Evolutionary conservation across 2,797 vertebrate species (phyloP), one percentile per base, ranked within the genome.

Genomic region (Alectoris magna): DNA sequence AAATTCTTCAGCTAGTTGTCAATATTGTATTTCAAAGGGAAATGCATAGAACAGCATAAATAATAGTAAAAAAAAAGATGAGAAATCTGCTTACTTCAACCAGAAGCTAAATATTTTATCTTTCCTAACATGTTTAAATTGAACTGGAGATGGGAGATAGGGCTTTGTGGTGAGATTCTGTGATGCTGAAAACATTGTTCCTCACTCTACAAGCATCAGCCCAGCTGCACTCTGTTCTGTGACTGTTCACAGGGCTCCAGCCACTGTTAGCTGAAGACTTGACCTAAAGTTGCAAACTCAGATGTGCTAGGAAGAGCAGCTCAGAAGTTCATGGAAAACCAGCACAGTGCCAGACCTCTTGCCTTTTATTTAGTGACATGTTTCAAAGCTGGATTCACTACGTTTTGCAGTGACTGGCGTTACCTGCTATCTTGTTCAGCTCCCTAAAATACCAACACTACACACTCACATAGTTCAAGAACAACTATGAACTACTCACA

Each of bases 1-100:
- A 81, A 88, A 59, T 56, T 44, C n/a, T 36, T 59, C 70, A 38
- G n/a, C 34, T 55, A 63, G 46, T 19, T 51, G 91, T 84, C 83
- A 78, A 87, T 78, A 51, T 7, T 59, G 55, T 24, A 58, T 76
- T 88, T 90, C 53, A 79, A 91, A 71, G 18, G 36, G 66, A 69
- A 88, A 82, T 4, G 2, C 41, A 71, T 23, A 26, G 78, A 84
- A 39, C 56, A 36, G 53, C 31, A 56, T 22, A 72, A 43, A 43
- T 72, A 56, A 58, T 14, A 15, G 24, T 3, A 29, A 49, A 36
- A 31, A 23, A 41, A 39, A 39, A 26, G 27, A 70, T n/a, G 24
- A 70, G 58, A 91, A 76, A 53, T 4, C 23, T 36, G 26, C 34
- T 90, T 76, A 39, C 16, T 96, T 68, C 43, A 69, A 59, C n/a